Evolutionary conservation across 1,140 invertebrate genomes (phyloP), one percentile per base, ranked within the genome.

Genomic region (Chymomyza costata): DNA sequence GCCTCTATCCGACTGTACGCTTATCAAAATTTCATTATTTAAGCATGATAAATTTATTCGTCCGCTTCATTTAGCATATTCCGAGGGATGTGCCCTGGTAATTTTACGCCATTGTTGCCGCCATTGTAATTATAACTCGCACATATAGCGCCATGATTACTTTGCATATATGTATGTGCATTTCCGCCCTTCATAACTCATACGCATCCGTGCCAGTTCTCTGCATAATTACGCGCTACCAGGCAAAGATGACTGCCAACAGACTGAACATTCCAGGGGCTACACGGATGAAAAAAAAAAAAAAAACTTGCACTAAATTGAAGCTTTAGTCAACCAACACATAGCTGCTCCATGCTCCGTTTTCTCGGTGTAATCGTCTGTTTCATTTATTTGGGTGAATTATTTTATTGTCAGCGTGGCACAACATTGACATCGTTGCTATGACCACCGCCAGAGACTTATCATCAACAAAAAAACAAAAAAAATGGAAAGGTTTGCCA

Each of bases 21-120:
- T 49, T 74, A 68, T 74, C 69, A 73, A 55, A 74, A 64, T n/a
- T n/a, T n/a, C 64, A 67, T 74, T 51, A 74, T 73, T 73, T 32
- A 21, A 49, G 32, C 52, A 35, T 62, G 48, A 63, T 73, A 55
- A 41, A 73, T 73, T 52, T 53, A 53, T 46, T 30, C 25, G 43
- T 60, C 53, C 54, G 69, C 30, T n/a, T 41, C 59, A 49, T 58
- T 67, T 57, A 37, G 38, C 21, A 54, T 59, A 41, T n/a, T 13
- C 58, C 46, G 63, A 43, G 35, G 40, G 59, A 38, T 38, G 40
- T 52, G 14, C 41, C 21, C 50, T 13, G 38, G 49, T 64, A 73
- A 60, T 68, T 64, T 50, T 74, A 68, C 53, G 58, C 50, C 51
- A 73, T 74, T 73, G 64, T 74, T 64, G 40, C 54, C 47, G 47